Conservation (phyloP, 2,113 vertebrate species). For the Neofelis nebulosa region DNA sequence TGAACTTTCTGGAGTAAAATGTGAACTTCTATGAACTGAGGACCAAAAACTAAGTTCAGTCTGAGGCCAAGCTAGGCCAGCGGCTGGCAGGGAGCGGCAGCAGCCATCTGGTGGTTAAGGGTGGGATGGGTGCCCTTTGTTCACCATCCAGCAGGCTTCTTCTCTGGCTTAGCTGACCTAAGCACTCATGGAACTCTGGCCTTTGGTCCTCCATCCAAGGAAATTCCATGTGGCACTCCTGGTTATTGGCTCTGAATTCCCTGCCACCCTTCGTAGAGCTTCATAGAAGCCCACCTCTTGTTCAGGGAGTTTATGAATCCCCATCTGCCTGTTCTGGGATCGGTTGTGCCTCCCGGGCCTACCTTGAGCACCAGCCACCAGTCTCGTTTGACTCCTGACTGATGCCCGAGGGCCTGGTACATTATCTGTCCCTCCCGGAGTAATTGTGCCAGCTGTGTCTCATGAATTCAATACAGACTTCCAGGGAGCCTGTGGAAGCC, state of each 20-base stretch:
- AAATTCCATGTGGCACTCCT: background rate
- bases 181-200: background rate
- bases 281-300: background rate
- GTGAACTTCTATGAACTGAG: background rate
- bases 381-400: background rate
- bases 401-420: background rate
- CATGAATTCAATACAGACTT: background rate
- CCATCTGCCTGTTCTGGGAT: background rate
- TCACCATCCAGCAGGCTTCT: background rate
- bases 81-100: background rate
- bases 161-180: background rate
- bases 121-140: background rate
- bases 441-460: background rate
- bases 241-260: background rate
- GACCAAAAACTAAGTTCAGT: background rate
- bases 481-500: background rate
- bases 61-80: background rate
- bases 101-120: background rate
- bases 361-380: background rate
- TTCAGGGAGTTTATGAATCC: background rate
- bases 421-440: background rate
- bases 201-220: background rate
- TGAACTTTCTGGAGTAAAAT: background rate
- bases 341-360: rapidly evolving
- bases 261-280: background rate